These are phyloP conservation scores for Zosterops pallidus DNA, from an alignment of 2,113 vertebrate genomes.

Conservation along the genomic window DNA sequence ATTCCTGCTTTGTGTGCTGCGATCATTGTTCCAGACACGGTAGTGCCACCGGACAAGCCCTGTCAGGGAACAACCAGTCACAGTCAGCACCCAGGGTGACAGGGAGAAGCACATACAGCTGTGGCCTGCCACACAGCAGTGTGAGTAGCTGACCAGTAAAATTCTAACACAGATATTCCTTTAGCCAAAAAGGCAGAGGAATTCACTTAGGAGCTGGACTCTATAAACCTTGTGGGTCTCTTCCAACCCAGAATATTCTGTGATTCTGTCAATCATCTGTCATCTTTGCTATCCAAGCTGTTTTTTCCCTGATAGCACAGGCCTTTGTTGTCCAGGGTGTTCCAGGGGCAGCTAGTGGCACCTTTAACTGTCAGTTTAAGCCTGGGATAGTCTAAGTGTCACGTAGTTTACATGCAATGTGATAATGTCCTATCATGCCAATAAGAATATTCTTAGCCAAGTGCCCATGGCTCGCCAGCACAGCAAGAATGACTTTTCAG, in stretches of 20 bases:
- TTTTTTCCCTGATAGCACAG: not conserved
- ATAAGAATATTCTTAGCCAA: not conserved
- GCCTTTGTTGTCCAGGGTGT: not conserved
- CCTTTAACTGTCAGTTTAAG: not conserved
- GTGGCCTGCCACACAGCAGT: not conserved
- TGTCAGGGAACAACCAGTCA: constrained; percentile 43
- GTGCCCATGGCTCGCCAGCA: not conserved
- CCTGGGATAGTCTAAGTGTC: not conserved
- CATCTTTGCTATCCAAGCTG: fast-evolving
- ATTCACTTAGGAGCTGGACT: not conserved
- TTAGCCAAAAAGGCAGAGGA: not conserved
- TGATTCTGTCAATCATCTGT: not conserved
- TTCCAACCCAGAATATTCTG: not conserved
- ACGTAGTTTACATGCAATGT: not conserved
- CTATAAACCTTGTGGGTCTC: not conserved
- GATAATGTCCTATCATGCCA: not conserved
- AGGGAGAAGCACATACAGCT: not conserved
- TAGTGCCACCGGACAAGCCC: constrained; percentile 87
- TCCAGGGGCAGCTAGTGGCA: not conserved
- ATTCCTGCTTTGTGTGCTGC: constrained; percentile 84
- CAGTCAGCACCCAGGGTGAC: not conserved
- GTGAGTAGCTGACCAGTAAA: not conserved
- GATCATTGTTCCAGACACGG: constrained; percentile 88
- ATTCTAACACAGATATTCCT: not conserved
- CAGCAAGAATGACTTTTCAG: not conserved